These are phyloP conservation scores for Sebastes kiyomatsui DNA, from an alignment of 2,797 vertebrate genomes.

Conservation along the genomic window DNA sequence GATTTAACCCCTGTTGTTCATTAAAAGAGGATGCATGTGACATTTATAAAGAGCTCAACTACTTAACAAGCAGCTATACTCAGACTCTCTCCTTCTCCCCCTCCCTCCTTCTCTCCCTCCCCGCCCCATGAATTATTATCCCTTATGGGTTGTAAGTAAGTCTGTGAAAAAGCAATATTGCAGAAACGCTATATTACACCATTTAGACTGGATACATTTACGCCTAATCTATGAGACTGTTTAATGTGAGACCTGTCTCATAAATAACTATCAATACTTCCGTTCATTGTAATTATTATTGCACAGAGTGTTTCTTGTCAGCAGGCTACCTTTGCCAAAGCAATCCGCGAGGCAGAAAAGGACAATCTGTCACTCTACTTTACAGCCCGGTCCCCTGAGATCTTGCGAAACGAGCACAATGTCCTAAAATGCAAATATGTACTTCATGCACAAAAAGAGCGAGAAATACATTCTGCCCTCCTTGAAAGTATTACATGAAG, in stretches of 20 bases:
- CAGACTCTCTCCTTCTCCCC: not conserved
- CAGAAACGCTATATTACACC: constrained; percentile 57
- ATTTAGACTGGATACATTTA: constrained; percentile 69
- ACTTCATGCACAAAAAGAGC: constrained; percentile 35
- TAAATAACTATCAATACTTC: constrained; percentile 75
- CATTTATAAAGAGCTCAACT: constrained; percentile 73
- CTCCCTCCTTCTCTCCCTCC: not conserved
- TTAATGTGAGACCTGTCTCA: constrained; percentile 70
- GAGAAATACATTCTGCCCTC: constrained; percentile 7
- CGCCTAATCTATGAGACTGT: constrained; percentile 70
- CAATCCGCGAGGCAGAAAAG: constrained; percentile 45
- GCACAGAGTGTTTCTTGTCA: constrained; percentile 57
- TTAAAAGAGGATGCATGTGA: constrained; percentile 64
- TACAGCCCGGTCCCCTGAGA: constrained; percentile 38
- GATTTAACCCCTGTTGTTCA: constrained; percentile 53
- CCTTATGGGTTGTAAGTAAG: constrained; percentile 49
- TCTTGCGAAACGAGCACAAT: constrained; percentile 46
- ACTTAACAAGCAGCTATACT: constrained; percentile 59
- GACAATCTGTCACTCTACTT: constrained; percentile 62
- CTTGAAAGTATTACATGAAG: constrained; percentile 34
- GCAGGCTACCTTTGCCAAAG: constrained; percentile 61
- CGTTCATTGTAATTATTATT: constrained; percentile 67
- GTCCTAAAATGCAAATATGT: constrained; percentile 66
- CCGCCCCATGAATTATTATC: constrained; percentile 56
- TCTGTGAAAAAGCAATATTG: constrained; percentile 70